Evolutionary conservation across 2,797 vertebrate species (phyloP), one percentile per base, ranked within the genome.

Genomic region (Periparus ater): DNA sequence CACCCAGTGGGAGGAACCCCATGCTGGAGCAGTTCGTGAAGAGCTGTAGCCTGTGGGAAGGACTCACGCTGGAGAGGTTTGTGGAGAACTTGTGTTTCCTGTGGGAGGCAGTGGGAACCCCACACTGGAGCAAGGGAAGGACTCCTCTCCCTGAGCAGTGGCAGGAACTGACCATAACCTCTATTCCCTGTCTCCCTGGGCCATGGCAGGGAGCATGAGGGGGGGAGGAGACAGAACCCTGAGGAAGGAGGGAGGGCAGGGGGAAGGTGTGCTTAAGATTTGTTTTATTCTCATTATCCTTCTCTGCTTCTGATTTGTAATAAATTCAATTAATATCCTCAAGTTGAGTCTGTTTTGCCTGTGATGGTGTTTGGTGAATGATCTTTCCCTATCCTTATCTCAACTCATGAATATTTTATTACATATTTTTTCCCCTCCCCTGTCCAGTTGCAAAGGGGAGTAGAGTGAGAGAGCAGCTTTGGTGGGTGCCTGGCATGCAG

Each of bases 21-120:
- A 55, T 1, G 0, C 6, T 55, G 42, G 21, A 63, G 30, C 34
- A 48, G 14, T n/a, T 75, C 0, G 0, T 75, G 55, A 50, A 48
- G 48, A 61, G 5, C 27, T 32, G 5, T 34, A 61, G 18, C 54
- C 48, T 19, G 13, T 44, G 42, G 42, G 62, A 82, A 55, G 36
- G 36, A 20, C 26, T 82, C 32, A 32, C 17, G 5, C 6, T 26
- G 62, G 40, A 75, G 26, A 36, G 23, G 27, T 55, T 32, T 68
- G 16, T 48, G 42, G 18, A 75, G 27, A 48, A 8, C 18, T 40
- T 40, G 38, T 54, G 26, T 42, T 53, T 48, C 18, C 18, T 0
- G 0, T 48, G 30, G 26, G 32, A 55, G 19, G 38, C 38, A 40
- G 38, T 40, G 38, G 38, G 9, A 40, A 14, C 21, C 15, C 26